Evolutionary conservation across 2,888 invertebrate genomes (phyloP), one percentile per base, ranked within the genome.

Genomic region (Drosophila flavopinicola): DNA sequence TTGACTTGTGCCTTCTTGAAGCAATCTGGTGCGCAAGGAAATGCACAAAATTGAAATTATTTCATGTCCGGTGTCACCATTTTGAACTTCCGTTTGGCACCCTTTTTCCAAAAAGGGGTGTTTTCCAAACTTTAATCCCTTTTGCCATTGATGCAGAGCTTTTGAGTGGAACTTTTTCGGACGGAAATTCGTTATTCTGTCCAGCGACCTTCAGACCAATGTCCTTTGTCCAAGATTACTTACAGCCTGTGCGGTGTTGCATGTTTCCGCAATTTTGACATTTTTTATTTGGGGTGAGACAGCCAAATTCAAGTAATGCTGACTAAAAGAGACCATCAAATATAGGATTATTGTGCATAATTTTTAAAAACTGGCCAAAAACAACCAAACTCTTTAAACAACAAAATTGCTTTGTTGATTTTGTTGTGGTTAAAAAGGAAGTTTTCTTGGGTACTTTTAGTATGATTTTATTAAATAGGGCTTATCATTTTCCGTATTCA

Each of bases 41-140:
- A 87, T 85, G 87, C 76, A 79, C 66, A 78, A 87, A 88, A 84
- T 84, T 88, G 71, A 82, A 84, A 87, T 87, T 70, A 88, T 87
- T 85, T 85, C 58, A 61, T 75, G 77, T 78, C 82, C 83, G 86
- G 88, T 89, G 87, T 89, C 89, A 79, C 75, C 84, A 74, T 85
- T 84, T 69, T 66, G 57, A 48, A 56, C 83, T 66, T 85, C 88
- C 79, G 78, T 47, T 68, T 53, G 66, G 65, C 32, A 66, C 63
- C 73, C 67, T 68, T 75, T 75, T 70, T 52, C 17, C 7, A 17
- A 37, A 37, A 41, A 38, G n/a, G 32, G 27, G 17, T 6, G 11
- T 17, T 38, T 32, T 6, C 6, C 25, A 35, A 83, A 73, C 64
- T 69, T 74, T 53, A 76, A 71, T 61, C 61, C 68, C 66, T 49